Percentiles rank a stretch among this genome's conserved stretches.
phyloP scores from a whole-genome alignment of 2,113 vertebrate species.

The Daubentonia madagascariensis region DNA sequence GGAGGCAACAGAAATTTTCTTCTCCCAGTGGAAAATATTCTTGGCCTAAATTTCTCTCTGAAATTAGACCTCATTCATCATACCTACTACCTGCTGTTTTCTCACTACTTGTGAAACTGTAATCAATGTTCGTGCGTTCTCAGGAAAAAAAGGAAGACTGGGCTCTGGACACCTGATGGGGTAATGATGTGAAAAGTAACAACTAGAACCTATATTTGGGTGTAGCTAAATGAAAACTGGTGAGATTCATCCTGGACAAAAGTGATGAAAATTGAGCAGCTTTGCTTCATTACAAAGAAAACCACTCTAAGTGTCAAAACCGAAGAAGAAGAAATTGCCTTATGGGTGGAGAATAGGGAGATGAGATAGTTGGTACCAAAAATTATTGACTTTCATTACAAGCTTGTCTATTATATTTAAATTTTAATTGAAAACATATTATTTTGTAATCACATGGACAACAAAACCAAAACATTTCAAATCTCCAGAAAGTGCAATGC shows the following conservation, averaged over 20 bases:
- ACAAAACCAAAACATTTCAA: neutral
- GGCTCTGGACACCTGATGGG: neutral
- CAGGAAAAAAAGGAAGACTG: neutral
- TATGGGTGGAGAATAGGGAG: fast-evolving
- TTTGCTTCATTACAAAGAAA: neutral
- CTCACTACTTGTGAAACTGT: neutral
- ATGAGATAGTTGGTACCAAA: neutral
- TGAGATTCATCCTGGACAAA: neutral
- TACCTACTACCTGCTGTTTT: neutral
- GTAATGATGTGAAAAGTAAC: neutral
- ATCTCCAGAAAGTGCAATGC: neutral
- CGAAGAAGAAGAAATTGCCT: neutral
- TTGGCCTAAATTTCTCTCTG: neutral
- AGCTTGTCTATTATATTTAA: neutral
- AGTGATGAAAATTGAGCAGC: neutral
- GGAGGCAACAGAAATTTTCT: neutral
- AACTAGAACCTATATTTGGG: neutral
- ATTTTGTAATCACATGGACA: neutral
- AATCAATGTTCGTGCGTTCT: neutral
- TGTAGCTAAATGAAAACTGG: neutral
- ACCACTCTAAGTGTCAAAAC: neutral
- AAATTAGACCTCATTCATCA: neutral
- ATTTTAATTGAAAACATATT: neutral
- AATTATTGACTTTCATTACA: neutral
- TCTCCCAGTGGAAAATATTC: neutral